Conservation (phyloP, 1,140 invertebrate species). For the Drosophila sucinea region DNA sequence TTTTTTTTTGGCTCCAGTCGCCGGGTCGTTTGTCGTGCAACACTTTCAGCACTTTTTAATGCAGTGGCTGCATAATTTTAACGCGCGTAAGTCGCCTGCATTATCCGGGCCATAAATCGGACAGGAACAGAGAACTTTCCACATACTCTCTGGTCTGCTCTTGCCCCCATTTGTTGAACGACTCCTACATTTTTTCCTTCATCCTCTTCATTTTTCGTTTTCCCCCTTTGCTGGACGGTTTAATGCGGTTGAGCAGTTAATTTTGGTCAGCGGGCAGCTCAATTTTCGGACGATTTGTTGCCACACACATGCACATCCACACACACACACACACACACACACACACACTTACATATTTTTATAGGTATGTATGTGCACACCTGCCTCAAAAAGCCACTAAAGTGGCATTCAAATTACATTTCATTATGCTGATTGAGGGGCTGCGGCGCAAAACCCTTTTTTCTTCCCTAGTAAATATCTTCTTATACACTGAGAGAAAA, state of each 20-base stretch:
- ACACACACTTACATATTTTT: not conserved
- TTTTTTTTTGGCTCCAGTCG: conserved; percentile 26
- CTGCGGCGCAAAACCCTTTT: conserved; percentile 29
- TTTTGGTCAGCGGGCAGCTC: conserved; percentile 62
- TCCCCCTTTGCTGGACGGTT: not conserved
- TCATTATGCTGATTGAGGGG: conserved; percentile 72
- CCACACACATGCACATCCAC: not conserved
- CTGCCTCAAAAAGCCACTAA: conserved; percentile 60
- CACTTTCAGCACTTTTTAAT: conserved; percentile 68
- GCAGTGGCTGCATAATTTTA: conserved; percentile 76
- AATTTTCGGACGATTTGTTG: conserved; percentile 64
- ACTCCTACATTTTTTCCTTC: not conserved
- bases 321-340: not conserved
- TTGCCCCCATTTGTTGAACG: not conserved
- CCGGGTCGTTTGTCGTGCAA: conserved; percentile 49
- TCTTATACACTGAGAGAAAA: conserved; percentile 8
- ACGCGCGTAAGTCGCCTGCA: conserved; percentile 76
- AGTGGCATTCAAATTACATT: conserved; percentile 77
- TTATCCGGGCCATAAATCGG: conserved; percentile 75
- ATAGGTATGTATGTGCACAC: not conserved
- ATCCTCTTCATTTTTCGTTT: conserved; percentile 8
- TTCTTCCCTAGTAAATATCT: not conserved
- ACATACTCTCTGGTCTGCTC: conserved; percentile 1
- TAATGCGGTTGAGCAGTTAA: conserved; percentile 66
- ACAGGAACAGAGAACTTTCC: conserved; percentile 31